These are phyloP conservation scores for Drosophila pachea DNA, from an alignment of 1,140 invertebrate genomes.

Conservation along the genomic window DNA sequence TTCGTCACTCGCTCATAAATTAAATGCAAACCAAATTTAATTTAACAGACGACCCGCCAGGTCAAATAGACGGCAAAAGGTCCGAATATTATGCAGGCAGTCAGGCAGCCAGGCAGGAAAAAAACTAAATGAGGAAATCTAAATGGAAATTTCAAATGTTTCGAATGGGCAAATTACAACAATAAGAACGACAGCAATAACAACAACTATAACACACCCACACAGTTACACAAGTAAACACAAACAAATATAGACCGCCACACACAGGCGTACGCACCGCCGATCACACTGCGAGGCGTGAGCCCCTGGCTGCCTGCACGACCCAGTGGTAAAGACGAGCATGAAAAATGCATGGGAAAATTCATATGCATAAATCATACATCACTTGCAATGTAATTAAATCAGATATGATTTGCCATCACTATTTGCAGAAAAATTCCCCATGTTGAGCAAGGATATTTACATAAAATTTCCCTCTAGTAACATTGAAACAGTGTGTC, in stretches of 20 bases:
- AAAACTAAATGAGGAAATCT: constrained; percentile 66
- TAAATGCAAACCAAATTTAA: constrained; percentile 68
- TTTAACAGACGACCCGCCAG: constrained; percentile 66
- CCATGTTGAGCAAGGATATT: background rate
- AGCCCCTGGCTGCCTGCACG: constrained; percentile 1
- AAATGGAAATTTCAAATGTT: constrained; percentile 77
- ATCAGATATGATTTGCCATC: background rate
- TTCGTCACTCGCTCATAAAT: constrained; percentile 43
- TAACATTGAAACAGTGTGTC: background rate
- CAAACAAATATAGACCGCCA: background rate
- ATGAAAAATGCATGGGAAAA: background rate
- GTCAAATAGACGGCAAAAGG: constrained; percentile 56
- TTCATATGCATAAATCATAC: background rate
- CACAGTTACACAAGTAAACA: background rate
- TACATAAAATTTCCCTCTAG: background rate
- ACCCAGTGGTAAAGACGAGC: constrained; percentile 21
- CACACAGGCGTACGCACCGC: constrained; percentile 27
- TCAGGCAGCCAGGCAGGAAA: constrained; percentile 25
- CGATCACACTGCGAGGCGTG: constrained; percentile 29
- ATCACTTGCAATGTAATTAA: too few species aligned
- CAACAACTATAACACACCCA: constrained; percentile 30
- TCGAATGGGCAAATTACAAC: constrained; percentile 60
- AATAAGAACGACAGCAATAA: constrained; percentile 38
- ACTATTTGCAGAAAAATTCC: background rate
- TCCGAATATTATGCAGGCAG: constrained; percentile 65